A percentile compares a stretch with the other conserved stretches of the same genome.
Evolutionary conservation across 2,113 vertebrate genomes (phyloP).

Genomic region (Brienomyrus longianalis): DNA sequence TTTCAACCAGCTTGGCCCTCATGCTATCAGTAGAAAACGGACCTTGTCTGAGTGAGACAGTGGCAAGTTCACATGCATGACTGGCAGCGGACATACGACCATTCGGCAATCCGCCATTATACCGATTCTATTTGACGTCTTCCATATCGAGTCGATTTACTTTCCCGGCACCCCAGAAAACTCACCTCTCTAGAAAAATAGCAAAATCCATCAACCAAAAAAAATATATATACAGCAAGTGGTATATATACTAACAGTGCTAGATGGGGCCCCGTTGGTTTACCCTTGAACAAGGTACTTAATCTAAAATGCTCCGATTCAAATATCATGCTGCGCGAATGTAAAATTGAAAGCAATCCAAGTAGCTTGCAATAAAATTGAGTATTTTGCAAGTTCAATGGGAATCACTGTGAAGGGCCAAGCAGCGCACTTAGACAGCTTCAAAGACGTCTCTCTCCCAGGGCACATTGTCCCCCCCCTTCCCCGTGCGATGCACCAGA

Average conservation of each 20-base stretch:
- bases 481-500: slow-evolving; percentile 36
- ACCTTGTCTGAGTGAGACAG: neutral
- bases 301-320: neutral
- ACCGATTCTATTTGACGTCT: slow-evolving; percentile 52
- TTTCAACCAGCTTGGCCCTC: neutral
- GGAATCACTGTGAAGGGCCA: slow-evolving; percentile 44
- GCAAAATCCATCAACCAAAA: neutral
- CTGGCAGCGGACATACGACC: slow-evolving; percentile 10
- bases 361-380: neutral
- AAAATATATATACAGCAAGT: neutral
- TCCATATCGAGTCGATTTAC: slow-evolving; percentile 40
- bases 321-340: neutral
- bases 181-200: neutral
- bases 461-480: slow-evolving; percentile 33
- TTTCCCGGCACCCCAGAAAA: neutral
- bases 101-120: slow-evolving; percentile 50
- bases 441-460: slow-evolving; percentile 43
- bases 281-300: neutral
- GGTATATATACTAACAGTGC: neutral
- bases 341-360: slow-evolving; percentile 3
- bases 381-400: slow-evolving; percentile 19
- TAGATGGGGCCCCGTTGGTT: neutral
- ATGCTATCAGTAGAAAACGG: neutral
- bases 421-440: slow-evolving; percentile 42
- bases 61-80: neutral